Percentiles rank a stretch among this genome's conserved stretches.
Conservation (phyloP, 37 sponge, comb jelly and placozoan species). For the Beroe forskalii region DNA sequence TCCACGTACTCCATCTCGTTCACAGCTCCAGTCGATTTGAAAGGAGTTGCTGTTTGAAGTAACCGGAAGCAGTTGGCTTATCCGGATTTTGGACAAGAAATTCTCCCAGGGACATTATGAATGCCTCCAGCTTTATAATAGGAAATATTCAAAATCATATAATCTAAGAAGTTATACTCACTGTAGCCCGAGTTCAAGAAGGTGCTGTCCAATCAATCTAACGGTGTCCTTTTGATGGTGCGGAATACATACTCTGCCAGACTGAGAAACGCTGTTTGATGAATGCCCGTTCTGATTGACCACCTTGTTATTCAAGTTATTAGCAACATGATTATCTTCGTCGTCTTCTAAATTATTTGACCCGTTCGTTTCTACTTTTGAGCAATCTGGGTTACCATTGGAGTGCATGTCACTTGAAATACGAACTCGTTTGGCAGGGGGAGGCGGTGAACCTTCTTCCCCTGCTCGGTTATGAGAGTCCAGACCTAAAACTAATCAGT, state of each 20-base stretch:
- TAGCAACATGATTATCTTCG: background rate
- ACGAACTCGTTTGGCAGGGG: constrained; percentile 30
- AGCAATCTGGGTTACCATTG: constrained; percentile 34
- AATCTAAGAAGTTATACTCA: constrained; percentile 71
- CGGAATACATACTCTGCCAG: background rate
- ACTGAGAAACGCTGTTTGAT: background rate
- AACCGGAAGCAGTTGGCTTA: too few species aligned
- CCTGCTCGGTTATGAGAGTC: constrained; percentile 52
- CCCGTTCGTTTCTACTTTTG: constrained; percentile 42
- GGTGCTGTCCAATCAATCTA: constrained; percentile 92
- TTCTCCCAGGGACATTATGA: too few species aligned
- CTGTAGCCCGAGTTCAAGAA: constrained; percentile 84
- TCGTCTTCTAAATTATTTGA: background rate
- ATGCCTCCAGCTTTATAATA: too few species aligned
- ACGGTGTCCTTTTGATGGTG: constrained; percentile 73
- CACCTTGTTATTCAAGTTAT: constrained; percentile 25
- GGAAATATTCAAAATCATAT: too few species aligned
- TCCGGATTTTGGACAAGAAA: too few species aligned
- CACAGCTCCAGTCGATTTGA: too few species aligned
- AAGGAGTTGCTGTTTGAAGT: too few species aligned
- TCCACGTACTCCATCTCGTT: too few species aligned
- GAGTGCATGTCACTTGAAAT: constrained; percentile 46
- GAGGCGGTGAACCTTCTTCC: constrained; percentile 61
- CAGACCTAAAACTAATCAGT: constrained; percentile 8
- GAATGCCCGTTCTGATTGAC: background rate